phyloP scores from a whole-genome alignment of 2,888 invertebrate species.

The Aleiodes leptofemur region DNA sequence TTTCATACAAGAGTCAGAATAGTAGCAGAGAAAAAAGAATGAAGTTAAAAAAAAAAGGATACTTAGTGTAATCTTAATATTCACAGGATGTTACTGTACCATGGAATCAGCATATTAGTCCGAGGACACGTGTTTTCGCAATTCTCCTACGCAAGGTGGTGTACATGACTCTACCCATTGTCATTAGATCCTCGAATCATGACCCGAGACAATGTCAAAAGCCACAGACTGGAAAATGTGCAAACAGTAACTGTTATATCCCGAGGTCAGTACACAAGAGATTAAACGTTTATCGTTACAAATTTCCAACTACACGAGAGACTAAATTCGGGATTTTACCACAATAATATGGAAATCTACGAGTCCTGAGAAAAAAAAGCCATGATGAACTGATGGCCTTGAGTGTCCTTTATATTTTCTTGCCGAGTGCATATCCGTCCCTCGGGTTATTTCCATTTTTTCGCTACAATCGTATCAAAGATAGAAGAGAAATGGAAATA shows the following conservation, averaged over 20 bases:
- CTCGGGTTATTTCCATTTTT: too few relatives aligned
- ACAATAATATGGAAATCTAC: background rate
- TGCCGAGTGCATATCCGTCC: too few relatives aligned
- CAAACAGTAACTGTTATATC: conserved; percentile 14
- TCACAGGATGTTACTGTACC: conserved; percentile 17
- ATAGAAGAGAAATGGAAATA: too few relatives aligned
- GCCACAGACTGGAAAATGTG: conserved; percentile 35
- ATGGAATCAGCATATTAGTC: conserved; percentile 65
- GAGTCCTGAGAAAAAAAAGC: too few relatives aligned
- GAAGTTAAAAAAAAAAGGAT: background rate
- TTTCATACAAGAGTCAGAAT: background rate
- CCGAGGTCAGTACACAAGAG: conserved; percentile 20
- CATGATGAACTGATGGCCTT: too few relatives aligned
- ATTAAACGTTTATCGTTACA: conserved; percentile 22
- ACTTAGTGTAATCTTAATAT: conserved; percentile 17
- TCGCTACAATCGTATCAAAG: too few relatives aligned
- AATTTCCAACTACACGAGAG: conserved; percentile 25
- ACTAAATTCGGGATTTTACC: background rate
- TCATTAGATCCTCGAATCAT: conserved; percentile 29
- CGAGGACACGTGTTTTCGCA: conserved; percentile 63
- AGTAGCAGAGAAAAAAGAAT: background rate
- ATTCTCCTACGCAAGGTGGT: conserved; percentile 60
- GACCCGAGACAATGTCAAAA: conserved; percentile 33
- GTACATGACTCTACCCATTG: conserved; percentile 32
- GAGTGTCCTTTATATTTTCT: too few relatives aligned